Conservation (phyloP, 2,113 vertebrate genomes). For the Elaphurus davidianus region DNA sequence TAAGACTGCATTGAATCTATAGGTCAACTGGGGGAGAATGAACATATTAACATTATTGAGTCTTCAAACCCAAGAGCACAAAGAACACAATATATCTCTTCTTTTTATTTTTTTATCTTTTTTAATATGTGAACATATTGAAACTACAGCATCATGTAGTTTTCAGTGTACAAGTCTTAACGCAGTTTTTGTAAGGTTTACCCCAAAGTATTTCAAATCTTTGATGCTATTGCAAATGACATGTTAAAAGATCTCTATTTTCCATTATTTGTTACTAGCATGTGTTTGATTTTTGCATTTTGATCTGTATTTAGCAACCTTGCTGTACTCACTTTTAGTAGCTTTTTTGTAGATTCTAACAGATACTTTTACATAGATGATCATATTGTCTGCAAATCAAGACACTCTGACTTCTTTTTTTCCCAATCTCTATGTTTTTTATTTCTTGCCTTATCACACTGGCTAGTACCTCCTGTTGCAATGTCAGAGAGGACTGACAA, state of each 20-base stretch:
- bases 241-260: neutral
- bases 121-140: neutral
- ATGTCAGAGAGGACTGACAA: neutral
- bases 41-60: neutral
- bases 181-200: neutral
- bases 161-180: neutral
- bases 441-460: neutral
- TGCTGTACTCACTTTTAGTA: neutral
- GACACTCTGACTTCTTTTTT: neutral
- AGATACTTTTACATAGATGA: neutral
- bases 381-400: neutral
- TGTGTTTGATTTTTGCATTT: neutral
- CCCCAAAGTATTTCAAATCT: neutral
- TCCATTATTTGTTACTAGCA: neutral
- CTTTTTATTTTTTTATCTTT: neutral
- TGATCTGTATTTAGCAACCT: neutral
- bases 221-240: neutral
- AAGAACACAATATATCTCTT: neutral
- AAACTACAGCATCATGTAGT: neutral
- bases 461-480: neutral
- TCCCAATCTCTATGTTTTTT: neutral
- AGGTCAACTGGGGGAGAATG: neutral
- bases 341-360: neutral
- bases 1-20: neutral
- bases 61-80: neutral